Conservation (phyloP, 2,113 vertebrate genomes). For the Cygnus atratus region DNA sequence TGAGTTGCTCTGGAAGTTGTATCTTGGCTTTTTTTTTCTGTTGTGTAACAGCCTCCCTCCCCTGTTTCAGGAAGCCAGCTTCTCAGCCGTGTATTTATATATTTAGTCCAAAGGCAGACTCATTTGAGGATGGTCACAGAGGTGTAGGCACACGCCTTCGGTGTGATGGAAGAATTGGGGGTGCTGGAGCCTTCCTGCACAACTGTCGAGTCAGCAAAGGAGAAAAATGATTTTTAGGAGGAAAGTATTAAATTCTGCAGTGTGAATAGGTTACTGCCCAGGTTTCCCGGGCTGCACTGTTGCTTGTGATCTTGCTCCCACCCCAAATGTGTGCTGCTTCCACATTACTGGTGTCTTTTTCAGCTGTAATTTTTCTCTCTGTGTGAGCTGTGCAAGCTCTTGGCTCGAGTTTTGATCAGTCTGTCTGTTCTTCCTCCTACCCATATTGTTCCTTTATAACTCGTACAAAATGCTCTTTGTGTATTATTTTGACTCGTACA, state of each 20-base stretch:
- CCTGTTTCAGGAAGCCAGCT: too few relatives aligned
- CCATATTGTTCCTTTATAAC: background rate
- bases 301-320: background rate
- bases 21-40: background rate
- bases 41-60: background rate
- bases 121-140: too few relatives aligned
- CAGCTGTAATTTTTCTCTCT: background rate
- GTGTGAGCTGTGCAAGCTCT: background rate
- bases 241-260: background rate
- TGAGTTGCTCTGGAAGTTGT: too few relatives aligned
- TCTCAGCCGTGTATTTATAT: background rate
- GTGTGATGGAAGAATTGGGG: background rate
- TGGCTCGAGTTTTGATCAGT: background rate
- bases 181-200: background rate
- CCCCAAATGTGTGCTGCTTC: background rate
- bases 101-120: background rate
- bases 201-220: background rate
- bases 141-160: background rate
- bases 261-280: background rate
- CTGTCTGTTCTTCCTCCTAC: background rate
- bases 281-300: background rate
- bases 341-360: background rate
- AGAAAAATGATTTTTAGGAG: background rate
- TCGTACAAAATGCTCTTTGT: slow-evolving; percentile 8
- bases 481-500: background rate